Conservation (phyloP, 23 tunicate species). For the Ciona savignyi region DNA sequence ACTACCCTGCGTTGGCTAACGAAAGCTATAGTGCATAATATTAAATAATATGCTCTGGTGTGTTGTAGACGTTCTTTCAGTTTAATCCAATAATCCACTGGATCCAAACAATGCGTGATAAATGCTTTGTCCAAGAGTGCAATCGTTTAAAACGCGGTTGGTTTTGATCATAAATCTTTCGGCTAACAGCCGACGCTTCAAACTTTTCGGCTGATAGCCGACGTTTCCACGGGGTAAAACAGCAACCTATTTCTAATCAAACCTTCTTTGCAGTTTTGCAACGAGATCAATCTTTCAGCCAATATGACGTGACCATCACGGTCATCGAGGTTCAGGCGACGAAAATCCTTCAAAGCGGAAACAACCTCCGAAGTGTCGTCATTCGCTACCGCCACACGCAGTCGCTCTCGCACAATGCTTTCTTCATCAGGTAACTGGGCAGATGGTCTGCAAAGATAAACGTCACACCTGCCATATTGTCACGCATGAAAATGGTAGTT, state of each 20-base stretch:
- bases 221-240: too few relatives aligned
- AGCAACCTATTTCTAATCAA: too few relatives aligned
- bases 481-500: too few relatives aligned
- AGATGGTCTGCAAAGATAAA: too few relatives aligned
- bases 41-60: too few relatives aligned
- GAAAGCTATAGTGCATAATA: too few relatives aligned
- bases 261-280: slow-evolving; percentile 74
- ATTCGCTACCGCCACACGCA: slow-evolving; percentile 42
- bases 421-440: slow-evolving; percentile 23
- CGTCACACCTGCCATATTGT: too few relatives aligned
- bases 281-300: slow-evolving; percentile 4
- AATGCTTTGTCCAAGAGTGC: background rate
- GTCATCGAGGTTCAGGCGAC: slow-evolving; percentile 31
- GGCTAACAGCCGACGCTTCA: too few relatives aligned
- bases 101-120: background rate
- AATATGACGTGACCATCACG: slow-evolving; percentile 29
- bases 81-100: too few relatives aligned
- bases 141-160: background rate
- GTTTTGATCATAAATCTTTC: too few relatives aligned
- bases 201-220: too few relatives aligned
- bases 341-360: slow-evolving; percentile 43
- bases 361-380: slow-evolving; percentile 12
- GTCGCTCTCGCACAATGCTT: slow-evolving; percentile 21
- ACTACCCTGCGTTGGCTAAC: background rate
- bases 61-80: too few relatives aligned